Base-by-base conservation (phyloP, 2,888 invertebrate species). In the Parascotia fuliginaria region DNA sequence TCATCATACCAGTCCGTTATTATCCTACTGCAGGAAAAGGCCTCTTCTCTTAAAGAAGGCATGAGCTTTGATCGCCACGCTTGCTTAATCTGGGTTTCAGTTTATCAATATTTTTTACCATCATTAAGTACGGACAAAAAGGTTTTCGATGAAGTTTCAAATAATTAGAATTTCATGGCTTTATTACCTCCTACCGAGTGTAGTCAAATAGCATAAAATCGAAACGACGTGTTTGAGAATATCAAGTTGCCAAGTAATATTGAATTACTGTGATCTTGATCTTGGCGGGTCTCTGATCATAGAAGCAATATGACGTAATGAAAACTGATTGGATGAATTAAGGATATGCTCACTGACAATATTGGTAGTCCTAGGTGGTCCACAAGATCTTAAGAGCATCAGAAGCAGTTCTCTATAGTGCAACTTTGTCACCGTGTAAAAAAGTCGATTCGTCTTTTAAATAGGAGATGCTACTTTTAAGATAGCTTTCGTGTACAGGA, bases 221-320 rank as follows among this genome's bases (percentile, higher is more conserved):
- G 5, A 19, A 19, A 6, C 41, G 19, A 13, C 4, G 5, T 11
- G 12, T 15, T 5, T 13, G 7, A 41, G 13, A 12, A 38, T 6
- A 44, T 38, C 22, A 31, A 37, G 7, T 44, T 44, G 14, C 13
- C 29, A 29, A 13, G 27, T 12, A 13, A 37, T 37, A 37, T 29
- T 37, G 31, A 6, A 34, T 36, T 36, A n/a, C 36, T 3, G 12
- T 4, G n/a, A n/a, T n/a, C n/a, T n/a, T n/a, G 11, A 5, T 6
- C 36, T 9, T 14, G 16, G 5, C 27, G 24, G 22, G 13, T 33
- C 32, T 42, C 11, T n/a, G 13, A 4, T 22, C 1, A 27, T 15
- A 28, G 11, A 41, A 42, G 32, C 34, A 43, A 7, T 11, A 32
- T 42, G 46, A 40, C 9, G 40, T 15, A 46, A 37, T 11, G 5